phyloP scores from a whole-genome alignment of 2,113 vertebrate species.

The Chaetura pelagica region DNA sequence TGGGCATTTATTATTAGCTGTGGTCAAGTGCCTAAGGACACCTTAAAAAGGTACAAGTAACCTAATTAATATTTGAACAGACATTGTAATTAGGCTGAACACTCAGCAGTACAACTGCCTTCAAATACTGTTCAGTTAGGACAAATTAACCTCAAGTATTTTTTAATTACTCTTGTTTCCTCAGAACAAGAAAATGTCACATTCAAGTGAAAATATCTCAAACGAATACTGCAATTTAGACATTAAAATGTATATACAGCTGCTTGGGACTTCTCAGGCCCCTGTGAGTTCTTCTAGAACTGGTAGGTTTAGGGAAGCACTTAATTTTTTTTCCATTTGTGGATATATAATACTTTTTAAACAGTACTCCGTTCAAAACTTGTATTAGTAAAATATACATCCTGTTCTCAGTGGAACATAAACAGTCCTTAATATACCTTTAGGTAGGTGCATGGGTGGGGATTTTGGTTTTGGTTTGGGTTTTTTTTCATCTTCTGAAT shows the following conservation, averaged over 20 bases:
- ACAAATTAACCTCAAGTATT: slow-evolving; percentile 10
- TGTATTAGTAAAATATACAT: slow-evolving; percentile 25
- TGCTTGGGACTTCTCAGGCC: not conserved
- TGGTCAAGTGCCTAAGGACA: slow-evolving; percentile 51
- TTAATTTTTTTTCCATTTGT: not conserved
- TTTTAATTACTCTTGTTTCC: not conserved
- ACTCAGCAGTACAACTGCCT: not conserved
- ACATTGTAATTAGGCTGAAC: slow-evolving; percentile 54
- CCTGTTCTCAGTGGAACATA: slow-evolving; percentile 37
- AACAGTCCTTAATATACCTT: slow-evolving; percentile 49
- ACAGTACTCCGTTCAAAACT: not conserved
- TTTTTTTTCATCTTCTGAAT: not conserved
- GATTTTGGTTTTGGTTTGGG: not conserved
- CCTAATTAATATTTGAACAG: slow-evolving; percentile 65
- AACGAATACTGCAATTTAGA: not conserved
- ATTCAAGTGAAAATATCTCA: not conserved
- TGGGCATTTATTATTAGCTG: slow-evolving; percentile 62
- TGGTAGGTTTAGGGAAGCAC: not conserved
- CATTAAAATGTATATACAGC: not conserved
- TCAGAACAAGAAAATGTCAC: not conserved
- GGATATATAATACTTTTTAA: slow-evolving; percentile 17
- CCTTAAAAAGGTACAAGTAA: slow-evolving; percentile 52
- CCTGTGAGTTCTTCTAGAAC: not conserved
- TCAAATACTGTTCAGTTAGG: not conserved
- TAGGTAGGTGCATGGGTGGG: not conserved